Evolutionary conservation across 2,797 vertebrate species (phyloP).

Genomic region (Pangasius macronema): DNA sequence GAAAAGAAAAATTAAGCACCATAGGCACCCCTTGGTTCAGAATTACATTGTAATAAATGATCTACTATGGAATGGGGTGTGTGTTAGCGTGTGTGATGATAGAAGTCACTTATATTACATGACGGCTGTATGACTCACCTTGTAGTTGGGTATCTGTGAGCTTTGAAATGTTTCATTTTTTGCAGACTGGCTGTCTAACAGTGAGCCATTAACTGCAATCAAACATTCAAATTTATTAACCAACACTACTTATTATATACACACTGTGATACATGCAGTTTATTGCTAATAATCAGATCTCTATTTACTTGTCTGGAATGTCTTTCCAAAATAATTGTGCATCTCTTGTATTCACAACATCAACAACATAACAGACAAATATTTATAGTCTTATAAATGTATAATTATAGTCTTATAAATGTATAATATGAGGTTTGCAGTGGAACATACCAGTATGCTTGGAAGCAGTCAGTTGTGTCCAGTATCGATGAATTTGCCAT

Average conservation of each 20-base stretch:
- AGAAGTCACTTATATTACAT: neutral
- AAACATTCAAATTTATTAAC: neutral
- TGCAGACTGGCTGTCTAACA: conserved; percentile 36
- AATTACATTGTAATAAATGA: neutral
- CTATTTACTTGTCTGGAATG: neutral
- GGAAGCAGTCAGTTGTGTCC: conserved; percentile 35
- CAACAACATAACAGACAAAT: neutral
- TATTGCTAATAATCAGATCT: neutral
- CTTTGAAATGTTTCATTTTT: conserved; percentile 43
- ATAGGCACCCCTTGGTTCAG: neutral
- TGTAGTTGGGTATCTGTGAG: conserved; percentile 33
- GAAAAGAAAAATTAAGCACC: neutral
- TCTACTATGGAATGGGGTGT: too few relatives aligned
- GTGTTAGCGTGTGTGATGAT: neutral
- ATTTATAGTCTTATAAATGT: neutral
- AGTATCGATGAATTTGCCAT: conserved; percentile 75
- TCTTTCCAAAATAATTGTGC: neutral
- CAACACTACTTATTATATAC: neutral
- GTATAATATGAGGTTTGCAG: neutral
- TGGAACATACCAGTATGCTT: conserved; percentile 48
- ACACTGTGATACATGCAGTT: neutral
- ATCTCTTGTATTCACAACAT: neutral
- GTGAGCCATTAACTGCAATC: conserved; percentile 53
- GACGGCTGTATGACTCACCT: conserved; percentile 29
- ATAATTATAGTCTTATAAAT: neutral